Evolutionary conservation across 2,888 invertebrate genomes (phyloP), one percentile per base, ranked within the genome.

Genomic region (Allygus modestus): DNA sequence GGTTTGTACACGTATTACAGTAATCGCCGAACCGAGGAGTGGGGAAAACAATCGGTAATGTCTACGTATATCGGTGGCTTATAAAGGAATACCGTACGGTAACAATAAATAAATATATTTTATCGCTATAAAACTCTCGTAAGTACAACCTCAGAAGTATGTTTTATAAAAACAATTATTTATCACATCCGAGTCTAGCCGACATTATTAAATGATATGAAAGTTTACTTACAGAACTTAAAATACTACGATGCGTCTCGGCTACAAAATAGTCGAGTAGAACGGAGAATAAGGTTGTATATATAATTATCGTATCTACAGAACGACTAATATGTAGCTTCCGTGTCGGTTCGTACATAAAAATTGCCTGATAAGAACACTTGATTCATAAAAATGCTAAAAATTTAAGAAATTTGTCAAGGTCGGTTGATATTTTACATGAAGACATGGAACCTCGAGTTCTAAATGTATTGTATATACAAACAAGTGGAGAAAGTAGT

Each of bases 31-130:
- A 79, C 79, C 51, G 79, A 58, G 37, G 37, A 79, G 28, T 28
- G 28, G 79, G 33, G 31, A 79, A 79, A 79, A 79, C 51, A 51
- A 79, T 77, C 51, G 26, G 23, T 58, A 79, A 28, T 33, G 33
- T 20, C 79, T 79, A 79, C 79, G 79, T 79, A 58, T 79, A 58
- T 79, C 79, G 26, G 79, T 79, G 58, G 58, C 33, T 79, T 79
- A 37, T 79, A 79, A 79, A 79, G 79, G 28, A 79, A 79, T 79
- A 79, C 79, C 46, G 58, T 79, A 79, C 20, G 58, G 79, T 79
- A 79, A 79, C 79, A 79, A 79, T 79, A 79, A 79, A 79, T 79
- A 79, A 79, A 79, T 79, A 79, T 79, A 79, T 79, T 79, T 79
- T 51, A 79, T 79, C 79, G 79, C 79, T 79, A 79, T 79, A 79